A percentile compares a stretch with the other conserved stretches of the same genome.
Evolutionary conservation across 2,797 vertebrate genomes (phyloP).

Genomic region (Chelon auratus): DNA sequence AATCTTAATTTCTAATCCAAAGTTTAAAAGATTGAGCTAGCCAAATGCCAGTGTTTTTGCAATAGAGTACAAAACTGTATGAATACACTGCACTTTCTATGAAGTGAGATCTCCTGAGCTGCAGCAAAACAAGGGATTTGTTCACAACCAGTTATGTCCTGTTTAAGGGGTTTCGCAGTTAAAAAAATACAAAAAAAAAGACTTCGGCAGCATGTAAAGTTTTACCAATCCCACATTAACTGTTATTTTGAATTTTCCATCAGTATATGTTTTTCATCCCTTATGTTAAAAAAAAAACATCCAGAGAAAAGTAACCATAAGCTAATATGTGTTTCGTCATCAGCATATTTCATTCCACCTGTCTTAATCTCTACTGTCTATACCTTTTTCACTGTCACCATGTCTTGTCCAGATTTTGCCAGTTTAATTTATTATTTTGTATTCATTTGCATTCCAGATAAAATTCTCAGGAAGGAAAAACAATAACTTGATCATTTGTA

Average conservation of each 20-base stretch:
- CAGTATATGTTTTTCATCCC: conserved; percentile 48
- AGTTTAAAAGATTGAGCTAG: conserved; percentile 64
- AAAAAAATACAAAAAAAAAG: neutral
- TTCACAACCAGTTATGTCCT: conserved; percentile 36
- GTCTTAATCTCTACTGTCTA: conserved; percentile 58
- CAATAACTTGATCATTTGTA: conserved; percentile 60
- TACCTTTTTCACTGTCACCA: conserved; percentile 68
- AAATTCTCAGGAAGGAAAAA: conserved; percentile 93
- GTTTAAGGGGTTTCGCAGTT: conserved; percentile 28
- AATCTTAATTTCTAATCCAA: conserved; percentile 61
- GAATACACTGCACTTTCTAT: conserved; percentile 57
- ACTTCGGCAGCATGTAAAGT: conserved; percentile 23
- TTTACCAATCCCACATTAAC: conserved; percentile 25
- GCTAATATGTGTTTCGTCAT: conserved; percentile 53
- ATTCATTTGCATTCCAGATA: conserved; percentile 93
- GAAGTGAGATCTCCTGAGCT: conserved; percentile 44
- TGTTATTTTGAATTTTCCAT: conserved; percentile 27
- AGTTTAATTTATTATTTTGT: conserved; percentile 86
- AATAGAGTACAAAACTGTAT: conserved; percentile 49
- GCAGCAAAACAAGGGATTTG: conserved; percentile 45
- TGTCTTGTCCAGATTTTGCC: conserved; percentile 76
- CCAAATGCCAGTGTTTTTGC: conserved; percentile 70
- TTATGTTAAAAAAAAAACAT: conserved; percentile 20
- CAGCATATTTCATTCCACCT: conserved; percentile 43
- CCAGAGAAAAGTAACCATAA: conserved; percentile 64